Base-by-base conservation (phyloP, 2,113 vertebrate species). In the Pao palembangensis region DNA sequence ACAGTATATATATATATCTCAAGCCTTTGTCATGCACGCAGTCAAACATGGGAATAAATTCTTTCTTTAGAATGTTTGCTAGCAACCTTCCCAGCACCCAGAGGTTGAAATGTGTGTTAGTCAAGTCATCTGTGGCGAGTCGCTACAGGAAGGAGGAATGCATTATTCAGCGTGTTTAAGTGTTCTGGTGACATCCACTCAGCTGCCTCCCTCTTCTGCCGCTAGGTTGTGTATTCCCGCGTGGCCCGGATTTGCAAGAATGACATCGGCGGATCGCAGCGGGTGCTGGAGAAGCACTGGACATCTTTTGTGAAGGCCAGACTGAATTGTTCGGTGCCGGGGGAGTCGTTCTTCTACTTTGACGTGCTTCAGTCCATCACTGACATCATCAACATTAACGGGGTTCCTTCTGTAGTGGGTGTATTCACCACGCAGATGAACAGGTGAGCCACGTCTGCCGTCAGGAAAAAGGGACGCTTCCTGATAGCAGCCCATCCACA, bases 171-270 rank as follows among this genome's bases (percentile, higher is more conserved):
- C 15, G 38, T 12, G 44, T 55, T 67, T 61, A 67, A 81, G 80
- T 74, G 66, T 69, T 87, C 83, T 77, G 55, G 81, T 67, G 78
- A 71, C 51, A 17, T 63, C 87, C 66, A 61, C 65, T 76, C 75
- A 61, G 48, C 67, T 55, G 46, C 63, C 51, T 51, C 58, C 23
- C 20, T 49, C 38, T 6, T 28, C 21, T 16, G 15, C 15, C 5
- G 12, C 51, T 81, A 98, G 97, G 96, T 93, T 19, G 96, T 99
- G 8, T 98, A 98, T 86, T 99, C 97, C 58, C 94, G 97, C 0
- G 97, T 99, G 72, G 97, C 97, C 55, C 94, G 97, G 51, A 96
- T 99, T 83, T 99, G 97, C 81, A 99, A 98, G 88, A 99, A 98
- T 4, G 97, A 98, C 69, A 91, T 98, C 66, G 97, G 97, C 0